phyloP scores from a whole-genome alignment of 2,797 vertebrate species.

The Synaphobranchus kaupii region DNA sequence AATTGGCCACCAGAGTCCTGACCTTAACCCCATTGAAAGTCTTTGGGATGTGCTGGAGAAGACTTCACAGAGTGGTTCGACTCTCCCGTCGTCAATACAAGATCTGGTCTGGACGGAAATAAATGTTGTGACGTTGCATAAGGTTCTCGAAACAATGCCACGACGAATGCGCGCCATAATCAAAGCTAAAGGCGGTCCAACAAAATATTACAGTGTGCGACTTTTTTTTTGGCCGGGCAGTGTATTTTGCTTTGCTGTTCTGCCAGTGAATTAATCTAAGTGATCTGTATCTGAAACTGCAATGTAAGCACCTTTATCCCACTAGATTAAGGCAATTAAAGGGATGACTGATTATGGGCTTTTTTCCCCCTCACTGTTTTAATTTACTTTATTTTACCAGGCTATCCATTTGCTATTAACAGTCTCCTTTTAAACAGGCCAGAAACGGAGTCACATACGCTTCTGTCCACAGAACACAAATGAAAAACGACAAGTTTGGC shows the following conservation, averaged over 20 bases:
- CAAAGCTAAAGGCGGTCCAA: no score
- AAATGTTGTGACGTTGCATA: no score
- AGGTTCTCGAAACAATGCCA: no score
- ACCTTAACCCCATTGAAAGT: no score
- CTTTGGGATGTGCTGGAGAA: no score
- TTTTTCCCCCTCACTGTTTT: not conserved
- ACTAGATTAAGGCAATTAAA: slow-evolving; percentile 2
- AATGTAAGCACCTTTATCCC: not conserved
- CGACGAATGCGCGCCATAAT: no score
- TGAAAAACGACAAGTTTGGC: not conserved
- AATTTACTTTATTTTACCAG: not conserved
- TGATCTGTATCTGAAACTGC: not conserved
- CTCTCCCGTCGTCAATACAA: no score
- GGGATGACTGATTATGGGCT: not conserved
- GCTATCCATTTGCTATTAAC: not conserved
- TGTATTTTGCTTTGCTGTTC: not conserved
- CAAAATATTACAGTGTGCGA: no score
- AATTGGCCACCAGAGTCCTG: no score
- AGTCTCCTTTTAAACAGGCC: not conserved
- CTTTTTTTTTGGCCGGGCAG: no score
- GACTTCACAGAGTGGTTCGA: no score
- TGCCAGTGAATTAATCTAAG: not conserved
- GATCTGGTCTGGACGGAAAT: no score
- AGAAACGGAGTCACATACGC: not conserved
- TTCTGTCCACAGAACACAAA: slow-evolving; percentile 1